Evolutionary conservation across 2,888 invertebrate genomes (phyloP).

Genomic region (Lasioglossum morio): DNA sequence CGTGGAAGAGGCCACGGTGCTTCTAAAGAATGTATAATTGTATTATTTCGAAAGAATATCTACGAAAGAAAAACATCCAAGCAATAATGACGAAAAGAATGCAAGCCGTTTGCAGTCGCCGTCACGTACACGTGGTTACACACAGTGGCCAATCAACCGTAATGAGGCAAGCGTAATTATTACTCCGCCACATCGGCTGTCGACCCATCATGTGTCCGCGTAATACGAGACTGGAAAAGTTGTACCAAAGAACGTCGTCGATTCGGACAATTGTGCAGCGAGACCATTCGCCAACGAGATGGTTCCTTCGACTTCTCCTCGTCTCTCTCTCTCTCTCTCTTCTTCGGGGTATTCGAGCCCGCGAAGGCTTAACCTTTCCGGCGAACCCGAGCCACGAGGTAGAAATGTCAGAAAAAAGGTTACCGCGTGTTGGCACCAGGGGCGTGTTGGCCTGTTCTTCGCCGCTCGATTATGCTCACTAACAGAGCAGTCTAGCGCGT

Average conservation of each 20-base stretch:
- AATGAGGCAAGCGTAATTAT: neutral
- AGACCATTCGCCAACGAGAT: neutral
- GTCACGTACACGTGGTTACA: neutral
- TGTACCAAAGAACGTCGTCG: neutral
- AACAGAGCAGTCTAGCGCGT: slow-evolving; percentile 54
- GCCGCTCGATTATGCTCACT: slow-evolving; percentile 62
- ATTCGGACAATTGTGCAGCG: neutral
- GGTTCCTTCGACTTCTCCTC: neutral
- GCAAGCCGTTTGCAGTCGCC: neutral
- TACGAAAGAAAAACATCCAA: neutral
- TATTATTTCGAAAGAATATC: neutral
- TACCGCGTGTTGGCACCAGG: slow-evolving; percentile 67
- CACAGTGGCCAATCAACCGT: neutral
- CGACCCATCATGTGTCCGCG: neutral
- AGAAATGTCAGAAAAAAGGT: slow-evolving; percentile 75
- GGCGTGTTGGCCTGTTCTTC: slow-evolving; percentile 69
- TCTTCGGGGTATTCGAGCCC: slow-evolving; percentile 57
- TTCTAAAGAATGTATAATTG: neutral
- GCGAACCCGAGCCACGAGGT: slow-evolving; percentile 66
- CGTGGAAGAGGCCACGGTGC: neutral
- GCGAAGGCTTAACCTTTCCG: slow-evolving; percentile 70
- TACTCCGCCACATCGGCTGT: neutral
- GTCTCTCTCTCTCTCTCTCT: slow-evolving; percentile 6
- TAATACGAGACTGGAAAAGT: neutral
- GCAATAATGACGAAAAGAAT: neutral